Conservation (phyloP, 2,113 vertebrate species). For the Garra rufa region DNA sequence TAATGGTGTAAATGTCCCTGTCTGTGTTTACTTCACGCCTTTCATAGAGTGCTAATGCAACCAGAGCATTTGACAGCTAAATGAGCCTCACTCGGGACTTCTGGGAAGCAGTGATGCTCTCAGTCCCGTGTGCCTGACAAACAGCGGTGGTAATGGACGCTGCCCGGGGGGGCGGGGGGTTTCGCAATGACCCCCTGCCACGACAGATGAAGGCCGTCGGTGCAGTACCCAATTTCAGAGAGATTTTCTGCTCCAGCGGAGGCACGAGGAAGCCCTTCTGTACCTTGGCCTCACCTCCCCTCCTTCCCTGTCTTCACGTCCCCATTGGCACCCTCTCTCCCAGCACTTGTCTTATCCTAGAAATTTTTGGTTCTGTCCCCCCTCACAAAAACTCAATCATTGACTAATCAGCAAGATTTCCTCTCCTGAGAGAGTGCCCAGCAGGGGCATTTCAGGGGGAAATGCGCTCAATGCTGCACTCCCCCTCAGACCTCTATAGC, state of each 20-base stretch:
- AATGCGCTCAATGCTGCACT: background rate
- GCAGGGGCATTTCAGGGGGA: constrained; percentile 3
- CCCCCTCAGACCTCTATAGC: background rate
- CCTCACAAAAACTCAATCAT: constrained; percentile 17
- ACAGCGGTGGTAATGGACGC: constrained; percentile 67
- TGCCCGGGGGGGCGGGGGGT: constrained; percentile 55
- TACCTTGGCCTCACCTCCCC: constrained; percentile 21
- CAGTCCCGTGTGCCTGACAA: constrained; percentile 35
- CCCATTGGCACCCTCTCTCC: constrained; percentile 29
- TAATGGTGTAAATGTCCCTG: constrained; percentile 47
- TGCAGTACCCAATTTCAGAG: constrained; percentile 81
- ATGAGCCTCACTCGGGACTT: constrained; percentile 22
- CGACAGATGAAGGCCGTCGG: constrained; percentile 76
- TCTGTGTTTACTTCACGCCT: constrained; percentile 63
- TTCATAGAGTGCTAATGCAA: constrained; percentile 74
- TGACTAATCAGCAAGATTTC: constrained; percentile 53
- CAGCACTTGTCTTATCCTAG: constrained; percentile 1
- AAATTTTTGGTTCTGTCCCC: constrained; percentile 45
- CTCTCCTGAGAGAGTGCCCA: constrained; percentile 19
- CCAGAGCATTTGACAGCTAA: constrained; percentile 65
- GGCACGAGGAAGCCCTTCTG: constrained; percentile 79
- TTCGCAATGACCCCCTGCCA: constrained; percentile 59
- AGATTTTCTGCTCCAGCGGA: constrained; percentile 83
- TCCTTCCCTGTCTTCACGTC: background rate
- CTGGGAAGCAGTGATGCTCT: constrained; percentile 32